Conservation (phyloP, 2,888 invertebrate genomes). For the Micoletzkya japonica region DNA sequence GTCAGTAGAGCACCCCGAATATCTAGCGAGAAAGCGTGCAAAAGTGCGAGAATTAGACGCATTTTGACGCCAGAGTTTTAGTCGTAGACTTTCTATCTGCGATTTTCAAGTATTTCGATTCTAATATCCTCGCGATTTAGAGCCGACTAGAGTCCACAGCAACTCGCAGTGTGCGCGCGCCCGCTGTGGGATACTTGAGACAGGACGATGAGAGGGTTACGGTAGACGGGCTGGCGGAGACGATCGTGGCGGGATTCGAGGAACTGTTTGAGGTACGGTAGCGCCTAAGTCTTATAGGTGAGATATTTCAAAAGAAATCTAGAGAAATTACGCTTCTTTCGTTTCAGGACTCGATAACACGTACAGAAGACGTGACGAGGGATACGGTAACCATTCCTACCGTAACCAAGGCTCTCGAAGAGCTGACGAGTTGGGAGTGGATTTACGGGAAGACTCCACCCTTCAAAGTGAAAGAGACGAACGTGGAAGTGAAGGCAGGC, state of each 20-base stretch:
- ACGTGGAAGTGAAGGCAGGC: conserved; percentile 7
- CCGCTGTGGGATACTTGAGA: conserved; percentile 78
- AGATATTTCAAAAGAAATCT: background rate
- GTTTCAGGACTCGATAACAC: too few relatives aligned
- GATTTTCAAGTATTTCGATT: background rate
- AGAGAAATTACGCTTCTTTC: too few relatives aligned
- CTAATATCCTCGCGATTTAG: too few relatives aligned
- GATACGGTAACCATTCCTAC: conserved; percentile 20
- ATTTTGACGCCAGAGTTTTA: too few relatives aligned
- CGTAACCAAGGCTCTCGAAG: conserved; percentile 70
- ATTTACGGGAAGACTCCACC: conserved; percentile 83
- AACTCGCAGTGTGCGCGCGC: conserved; percentile 80
- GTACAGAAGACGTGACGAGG: too few relatives aligned
- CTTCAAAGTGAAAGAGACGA: conserved; percentile 67
- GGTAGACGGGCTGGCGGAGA: conserved; percentile 73
- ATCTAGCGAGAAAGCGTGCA: too few relatives aligned
- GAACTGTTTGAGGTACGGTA: conserved; percentile 75
- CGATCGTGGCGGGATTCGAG: conserved; percentile 79
- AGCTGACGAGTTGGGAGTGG: conserved; percentile 84
- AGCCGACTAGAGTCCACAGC: conserved; percentile 82
- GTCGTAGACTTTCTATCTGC: too few relatives aligned
- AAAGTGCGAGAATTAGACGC: too few relatives aligned
- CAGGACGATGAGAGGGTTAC: conserved; percentile 73
- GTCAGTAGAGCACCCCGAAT: background rate
- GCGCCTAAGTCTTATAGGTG: too few relatives aligned